Evolutionary conservation across 2,113 vertebrate genomes (phyloP).

Genomic region (Sitta europaea): DNA sequence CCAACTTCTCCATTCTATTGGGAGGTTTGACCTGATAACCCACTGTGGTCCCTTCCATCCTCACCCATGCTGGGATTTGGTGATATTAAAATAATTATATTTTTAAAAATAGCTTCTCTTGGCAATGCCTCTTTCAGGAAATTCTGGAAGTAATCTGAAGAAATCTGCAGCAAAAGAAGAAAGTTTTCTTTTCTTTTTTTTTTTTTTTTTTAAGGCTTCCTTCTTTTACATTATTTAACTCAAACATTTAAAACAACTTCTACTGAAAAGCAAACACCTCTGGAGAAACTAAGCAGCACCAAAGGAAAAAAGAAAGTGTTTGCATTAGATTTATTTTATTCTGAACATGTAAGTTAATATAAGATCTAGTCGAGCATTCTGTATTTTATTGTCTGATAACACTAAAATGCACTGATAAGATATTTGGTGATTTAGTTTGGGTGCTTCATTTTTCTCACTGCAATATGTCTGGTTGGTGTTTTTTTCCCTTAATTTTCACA

Average conservation of each 20-base stretch:
- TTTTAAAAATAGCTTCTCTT: not conserved
- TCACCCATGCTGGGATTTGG: not conserved
- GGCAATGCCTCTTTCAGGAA: not conserved
- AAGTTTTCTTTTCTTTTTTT: not conserved
- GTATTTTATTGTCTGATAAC: not conserved
- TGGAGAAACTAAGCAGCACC: not conserved
- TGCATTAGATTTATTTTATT: not conserved
- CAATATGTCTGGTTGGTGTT: not conserved
- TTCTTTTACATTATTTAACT: not conserved
- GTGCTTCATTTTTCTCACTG: not conserved
- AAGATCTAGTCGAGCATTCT: not conserved
- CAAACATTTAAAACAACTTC: not conserved
- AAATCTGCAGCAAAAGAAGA: not conserved
- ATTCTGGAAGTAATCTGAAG: not conserved
- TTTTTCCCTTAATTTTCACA: not conserved
- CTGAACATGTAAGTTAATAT: not conserved
- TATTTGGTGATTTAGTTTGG: not conserved
- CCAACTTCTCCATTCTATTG: not conserved
- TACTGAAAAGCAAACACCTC: not conserved
- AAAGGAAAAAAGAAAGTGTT: not conserved
- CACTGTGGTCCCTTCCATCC: not conserved
- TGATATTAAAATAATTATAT: not conserved
- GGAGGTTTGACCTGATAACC: not conserved
- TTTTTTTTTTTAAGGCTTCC: not conserved
- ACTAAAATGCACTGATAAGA: not conserved